These are phyloP conservation scores for Pogonocherus hispidulus DNA, from an alignment of 2,888 invertebrate genomes.

Conservation along the genomic window DNA sequence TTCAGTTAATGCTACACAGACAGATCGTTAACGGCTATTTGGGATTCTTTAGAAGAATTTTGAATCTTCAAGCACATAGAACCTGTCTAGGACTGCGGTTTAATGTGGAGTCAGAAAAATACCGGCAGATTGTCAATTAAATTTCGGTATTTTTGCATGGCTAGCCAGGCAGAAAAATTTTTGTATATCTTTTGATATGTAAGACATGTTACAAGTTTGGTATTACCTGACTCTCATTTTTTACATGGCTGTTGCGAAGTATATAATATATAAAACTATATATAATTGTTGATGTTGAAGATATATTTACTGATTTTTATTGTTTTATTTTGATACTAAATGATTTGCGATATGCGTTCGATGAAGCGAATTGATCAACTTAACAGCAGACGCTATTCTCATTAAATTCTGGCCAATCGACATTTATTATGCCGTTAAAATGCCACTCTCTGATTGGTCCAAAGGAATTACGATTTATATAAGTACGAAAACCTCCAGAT, in stretches of 20 bases:
- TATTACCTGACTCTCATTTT: slow-evolving; percentile 65
- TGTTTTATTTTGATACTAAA: slow-evolving; percentile 64
- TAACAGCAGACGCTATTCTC: slow-evolving; percentile 30
- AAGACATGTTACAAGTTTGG: slow-evolving; percentile 53
- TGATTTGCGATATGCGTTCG: slow-evolving; percentile 44
- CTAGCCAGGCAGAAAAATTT: slow-evolving; percentile 45
- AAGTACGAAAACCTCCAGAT: slow-evolving; percentile 6
- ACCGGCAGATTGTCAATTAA: slow-evolving; percentile 64
- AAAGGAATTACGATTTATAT: slow-evolving; percentile 16
- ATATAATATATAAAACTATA: slow-evolving; percentile 65
- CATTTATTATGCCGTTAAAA: slow-evolving; percentile 37
- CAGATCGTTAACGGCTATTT: slow-evolving; percentile 51
- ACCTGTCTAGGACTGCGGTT: slow-evolving; percentile 67
- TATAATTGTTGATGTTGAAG: slow-evolving; percentile 65
- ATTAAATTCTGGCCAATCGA: slow-evolving; percentile 35
- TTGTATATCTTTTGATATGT: slow-evolving; percentile 43
- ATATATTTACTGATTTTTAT: slow-evolving; percentile 65
- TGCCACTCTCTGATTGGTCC: slow-evolving; percentile 32
- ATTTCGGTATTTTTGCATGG: slow-evolving; percentile 48
- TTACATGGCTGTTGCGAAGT: slow-evolving; percentile 67
- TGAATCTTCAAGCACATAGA: slow-evolving; percentile 67
- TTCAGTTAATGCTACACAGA: slow-evolving; percentile 45
- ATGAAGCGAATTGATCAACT: slow-evolving; percentile 42
- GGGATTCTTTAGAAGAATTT: slow-evolving; percentile 62
- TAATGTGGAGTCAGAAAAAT: slow-evolving; percentile 63